These are phyloP conservation scores for Chalcosyrphus nemorum DNA, from an alignment of 2,888 invertebrate genomes.

Conservation along the genomic window DNA sequence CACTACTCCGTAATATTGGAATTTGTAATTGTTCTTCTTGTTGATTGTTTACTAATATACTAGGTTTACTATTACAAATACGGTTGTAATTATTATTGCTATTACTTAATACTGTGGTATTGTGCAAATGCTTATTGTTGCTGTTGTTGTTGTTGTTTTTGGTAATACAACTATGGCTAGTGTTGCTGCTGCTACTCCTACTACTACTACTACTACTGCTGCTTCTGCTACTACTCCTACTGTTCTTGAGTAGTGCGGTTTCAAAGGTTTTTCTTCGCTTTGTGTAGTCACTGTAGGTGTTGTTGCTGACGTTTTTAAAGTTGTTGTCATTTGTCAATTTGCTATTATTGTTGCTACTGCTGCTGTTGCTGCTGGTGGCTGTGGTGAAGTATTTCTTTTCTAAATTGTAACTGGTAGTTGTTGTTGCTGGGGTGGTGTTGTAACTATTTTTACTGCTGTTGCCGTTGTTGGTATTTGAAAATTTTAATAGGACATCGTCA, in stretches of 20 bases:
- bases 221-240: conserved; percentile 48
- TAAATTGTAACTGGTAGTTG: conserved; percentile 31
- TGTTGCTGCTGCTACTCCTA: conserved; percentile 63
- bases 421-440: conserved; percentile 37
- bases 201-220: conserved; percentile 55
- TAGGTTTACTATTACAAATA: conserved; percentile 59
- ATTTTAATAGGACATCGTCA: conserved; percentile 64
- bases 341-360: conserved; percentile 36
- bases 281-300: conserved; percentile 67
- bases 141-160: conserved; percentile 55
- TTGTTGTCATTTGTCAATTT: conserved; percentile 54
- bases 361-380: conserved; percentile 43
- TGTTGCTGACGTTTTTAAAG: conserved; percentile 67
- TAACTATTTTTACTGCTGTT: conserved; percentile 48
- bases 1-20: background rate
- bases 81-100: conserved; percentile 61
- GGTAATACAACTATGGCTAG: conserved; percentile 65
- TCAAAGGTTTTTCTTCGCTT: conserved; percentile 62
- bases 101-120: conserved; percentile 64
- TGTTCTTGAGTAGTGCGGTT: conserved; percentile 2
- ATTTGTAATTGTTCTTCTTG: conserved; percentile 63
- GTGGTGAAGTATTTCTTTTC: conserved; percentile 40
- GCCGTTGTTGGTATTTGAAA: conserved; percentile 57
- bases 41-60: conserved; percentile 70
- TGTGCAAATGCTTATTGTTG: conserved; percentile 69